Base-by-base conservation (phyloP, 1,140 invertebrate genomes). In the Drosophila pandora region DNA sequence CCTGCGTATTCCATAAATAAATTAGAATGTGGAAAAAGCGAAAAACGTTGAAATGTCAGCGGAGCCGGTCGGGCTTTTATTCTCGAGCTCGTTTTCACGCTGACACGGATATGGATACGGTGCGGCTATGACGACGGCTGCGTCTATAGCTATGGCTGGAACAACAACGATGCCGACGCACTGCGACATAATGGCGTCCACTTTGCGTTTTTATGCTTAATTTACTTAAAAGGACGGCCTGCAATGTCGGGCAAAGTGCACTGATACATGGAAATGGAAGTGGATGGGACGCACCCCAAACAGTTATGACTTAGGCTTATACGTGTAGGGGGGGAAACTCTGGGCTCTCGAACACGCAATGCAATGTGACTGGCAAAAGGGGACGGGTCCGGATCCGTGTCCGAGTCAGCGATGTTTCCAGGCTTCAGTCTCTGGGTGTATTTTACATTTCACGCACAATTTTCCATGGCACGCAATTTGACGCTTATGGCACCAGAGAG, bases 191-290 rank as follows among this genome's bases (percentile, higher is more conserved):
- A 90, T 90, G 88, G 88, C 88, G 83, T 88, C 82, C 87, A 90
- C 79, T 90, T 90, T 88, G 75, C 72, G 79, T 78, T 90, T 90
- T 90, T 90, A 90, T 90, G 88, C 87, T 90, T 90, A 90, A 90
- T 90, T 90, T 90, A 85, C 81, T 88, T 90, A 90, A 90, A 90
- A 90, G 88, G 88, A 65, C 61, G 53, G 56, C 68, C 58, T 73
- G 76, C 75, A 78, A 47, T 60, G 49, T 43, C 39, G 49, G 47
- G 23, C 30, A 49, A 56, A 61, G 54, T 78, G 68, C 74, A 79
- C 56, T 71, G 54, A 60, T 68, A 64, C 59, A 70, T 52, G 48
- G 60, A 48, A 68, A 72, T 34, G 58, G 41, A 25, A 17, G 59
- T 37, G 58, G 10, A 34, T 22, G 45, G 45, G 45, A 50, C 63